A percentile compares a stretch with the other conserved stretches of the same genome.
Conservation (phyloP, 2,888 invertebrate species). For the Bellardia pandia region DNA sequence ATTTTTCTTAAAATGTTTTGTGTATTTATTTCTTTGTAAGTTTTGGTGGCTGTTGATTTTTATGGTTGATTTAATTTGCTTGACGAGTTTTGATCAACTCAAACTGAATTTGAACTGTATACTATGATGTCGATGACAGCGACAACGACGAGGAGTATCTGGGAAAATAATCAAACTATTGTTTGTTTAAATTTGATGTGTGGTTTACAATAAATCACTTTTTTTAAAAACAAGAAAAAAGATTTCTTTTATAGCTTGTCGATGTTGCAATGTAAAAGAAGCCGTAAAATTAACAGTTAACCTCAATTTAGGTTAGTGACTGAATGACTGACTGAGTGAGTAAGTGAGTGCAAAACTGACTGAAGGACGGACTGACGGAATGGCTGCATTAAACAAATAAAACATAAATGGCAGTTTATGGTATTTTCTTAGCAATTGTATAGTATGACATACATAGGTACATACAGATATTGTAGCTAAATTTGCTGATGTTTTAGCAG, state of each 20-base stretch:
- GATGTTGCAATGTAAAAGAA: conserved; percentile 68
- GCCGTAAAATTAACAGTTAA: conserved; percentile 75
- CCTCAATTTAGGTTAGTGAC: conserved; percentile 75
- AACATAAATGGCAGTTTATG: conserved; percentile 74
- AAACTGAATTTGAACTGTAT: conserved; percentile 38
- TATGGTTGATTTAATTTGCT: conserved; percentile 56
- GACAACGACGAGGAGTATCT: not conserved
- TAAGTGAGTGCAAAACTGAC: conserved; percentile 7
- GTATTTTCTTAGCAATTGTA: conserved; percentile 37
- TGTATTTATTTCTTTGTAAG: conserved; percentile 18
- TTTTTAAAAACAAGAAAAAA: conserved; percentile 28
- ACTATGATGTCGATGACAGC: not conserved
- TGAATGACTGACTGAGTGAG: conserved; percentile 23
- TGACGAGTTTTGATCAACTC: conserved; percentile 43
- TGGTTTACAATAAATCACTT: conserved; percentile 56
- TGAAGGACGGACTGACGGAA: not conserved
- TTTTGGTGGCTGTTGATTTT: conserved; percentile 45
- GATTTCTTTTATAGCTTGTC: conserved; percentile 37
- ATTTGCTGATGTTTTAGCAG: conserved; percentile 32
- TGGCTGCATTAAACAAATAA: conserved; percentile 62
- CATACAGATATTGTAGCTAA: not conserved
- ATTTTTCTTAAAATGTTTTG: not conserved
- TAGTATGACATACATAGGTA: not conserved
- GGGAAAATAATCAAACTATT: conserved; percentile 50
- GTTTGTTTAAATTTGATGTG: conserved; percentile 36